Base-by-base conservation (phyloP, 2,888 invertebrate genomes). In the Latrodectus elegans region DNA sequence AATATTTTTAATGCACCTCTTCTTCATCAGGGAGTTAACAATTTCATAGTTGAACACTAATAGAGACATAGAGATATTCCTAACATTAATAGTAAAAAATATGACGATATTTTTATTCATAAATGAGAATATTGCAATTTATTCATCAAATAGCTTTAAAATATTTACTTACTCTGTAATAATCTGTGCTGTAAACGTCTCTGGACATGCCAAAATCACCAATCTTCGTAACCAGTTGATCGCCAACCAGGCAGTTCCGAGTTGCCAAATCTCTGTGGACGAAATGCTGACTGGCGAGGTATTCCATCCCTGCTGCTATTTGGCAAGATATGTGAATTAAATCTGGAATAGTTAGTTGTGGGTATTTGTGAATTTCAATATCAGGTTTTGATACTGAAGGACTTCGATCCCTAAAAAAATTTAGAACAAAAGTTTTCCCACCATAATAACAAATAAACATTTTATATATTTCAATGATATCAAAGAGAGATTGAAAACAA, bases 221-320 rank as follows among this genome's bases (percentile, higher is more conserved):
- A 65, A 92, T 92, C 89, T 93, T 92, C 11, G 92, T 91, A 1
- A 90, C 85, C 90, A 92, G 92, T 89, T 92, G 91, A 51, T 92
- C 91, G 71, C 93, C 93, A 26, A 94, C 93, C 49, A 94, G 91
- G 90, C 94, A 94, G 90, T 94, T 94, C 14, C 94, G 85, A 3
- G 93, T 93, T 55, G 94, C 93, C 81, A 94, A 90, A 90, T 94
- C 94, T 17, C 94, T 92, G 90, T 94, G 94, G 9, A 94, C 93
- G 91, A 94, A 93, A 90, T 93, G 93, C 88, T 93, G 92, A 3
- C 93, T 92, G 90, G 94, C 94, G 79, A 94, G 91, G 90, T 94
- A 94, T 88, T 93, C 93, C 93, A 94, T 93, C 4, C 94, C 94
- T 1, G 93, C 92, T 0, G 94, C 93, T 60, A 94, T 92, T 90